Evolutionary conservation across 2,113 vertebrate genomes (phyloP), one percentile per base, ranked within the genome.

Genomic region (Hippocampus abdominalis): DNA sequence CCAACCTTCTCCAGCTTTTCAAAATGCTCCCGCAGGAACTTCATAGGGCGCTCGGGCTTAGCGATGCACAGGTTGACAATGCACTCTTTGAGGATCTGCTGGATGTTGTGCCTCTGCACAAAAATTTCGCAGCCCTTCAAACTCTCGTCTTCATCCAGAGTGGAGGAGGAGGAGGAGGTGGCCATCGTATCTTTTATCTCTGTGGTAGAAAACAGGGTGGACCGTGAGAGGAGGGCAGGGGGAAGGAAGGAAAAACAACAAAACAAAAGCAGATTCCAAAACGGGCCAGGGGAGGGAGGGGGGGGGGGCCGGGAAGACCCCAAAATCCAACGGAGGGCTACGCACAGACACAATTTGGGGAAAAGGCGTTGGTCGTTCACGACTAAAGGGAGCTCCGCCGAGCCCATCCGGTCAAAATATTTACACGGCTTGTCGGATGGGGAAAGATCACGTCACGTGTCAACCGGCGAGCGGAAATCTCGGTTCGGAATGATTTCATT

Each of bases 1-100:
- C 95, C 90, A 81, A 99, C 96, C 97, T 98, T 96, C 89, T 99
- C 97, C 93, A 98, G 91, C 86, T 95, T 95, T 86, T 98, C 95
- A 70, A 98, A 99, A 90, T 98, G 94, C 75, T 98, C 96, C 78
- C 95, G 92, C 74, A 99, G 93, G 92, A 98, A 99, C 82, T 92
- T 94, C 95, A 99, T 92, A 80, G 97, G 97, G 69, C 94, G 93
- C 59, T 98, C 96, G 0, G 97, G 97, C 89, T 95, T 97, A 63
- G 94, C 91, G 51, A 99, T 90, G 87, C 97, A 99, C 66, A 99
- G 93, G 86, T 94, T 97, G 66, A 98, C 96, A 51, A 98, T 96
- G 87, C 97, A 98, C 84, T 98, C 96, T 87, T 95, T 96, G 74
- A 99, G 90, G 81, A 94, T 95, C 92, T 98, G 96, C 83, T 98